phyloP scores from a whole-genome alignment of 2,888 invertebrate genomes.

The Lacanobia oleracea region DNA sequence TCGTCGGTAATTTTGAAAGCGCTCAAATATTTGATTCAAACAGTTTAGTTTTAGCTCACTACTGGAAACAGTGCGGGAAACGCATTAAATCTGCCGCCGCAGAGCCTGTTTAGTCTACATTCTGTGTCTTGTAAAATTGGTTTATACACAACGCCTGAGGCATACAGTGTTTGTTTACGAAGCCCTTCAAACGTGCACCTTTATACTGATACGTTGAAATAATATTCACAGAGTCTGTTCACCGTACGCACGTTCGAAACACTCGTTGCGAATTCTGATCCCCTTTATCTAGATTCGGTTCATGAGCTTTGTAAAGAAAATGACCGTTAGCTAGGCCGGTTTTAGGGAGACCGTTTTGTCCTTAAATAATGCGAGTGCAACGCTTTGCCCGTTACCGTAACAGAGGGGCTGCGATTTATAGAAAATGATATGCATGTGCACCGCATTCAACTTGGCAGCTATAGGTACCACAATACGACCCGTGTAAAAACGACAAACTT shows the following conservation, averaged over 20 bases:
- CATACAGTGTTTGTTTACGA: slow-evolving; percentile 76
- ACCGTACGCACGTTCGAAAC: slow-evolving; percentile 26
- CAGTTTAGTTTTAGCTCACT: slow-evolving; percentile 53
- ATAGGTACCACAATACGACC: slow-evolving; percentile 38
- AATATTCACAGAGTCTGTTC: slow-evolving; percentile 49
- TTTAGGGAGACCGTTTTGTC: slow-evolving; percentile 71
- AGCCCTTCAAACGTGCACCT: slow-evolving; percentile 71
- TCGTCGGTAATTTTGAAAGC: slow-evolving; percentile 21
- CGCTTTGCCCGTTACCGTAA: slow-evolving; percentile 79
- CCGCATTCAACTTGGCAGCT: slow-evolving; percentile 71
- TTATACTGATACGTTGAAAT: slow-evolving; percentile 61
- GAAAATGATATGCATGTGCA: slow-evolving; percentile 73
- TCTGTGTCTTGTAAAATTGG: slow-evolving; percentile 77
- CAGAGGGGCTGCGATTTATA: slow-evolving; percentile 77
- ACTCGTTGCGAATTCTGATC: slow-evolving; percentile 43
- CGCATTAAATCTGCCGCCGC: slow-evolving; percentile 76
- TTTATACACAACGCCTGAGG: slow-evolving; percentile 72
- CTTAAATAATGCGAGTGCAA: slow-evolving; percentile 71
- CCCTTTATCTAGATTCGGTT: slow-evolving; percentile 63
- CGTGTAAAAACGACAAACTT: slow-evolving; percentile 20
- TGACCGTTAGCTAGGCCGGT: slow-evolving; percentile 83
- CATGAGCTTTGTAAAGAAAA: slow-evolving; percentile 63
- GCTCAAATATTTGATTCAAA: slow-evolving; percentile 54
- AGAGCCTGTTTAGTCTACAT: slow-evolving; percentile 83
- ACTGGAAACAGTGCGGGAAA: slow-evolving; percentile 64